A percentile compares a stretch with the other conserved stretches of the same genome.
Evolutionary conservation across 2,797 vertebrate genomes (phyloP).

Genomic region (Pristis pectinata): DNA sequence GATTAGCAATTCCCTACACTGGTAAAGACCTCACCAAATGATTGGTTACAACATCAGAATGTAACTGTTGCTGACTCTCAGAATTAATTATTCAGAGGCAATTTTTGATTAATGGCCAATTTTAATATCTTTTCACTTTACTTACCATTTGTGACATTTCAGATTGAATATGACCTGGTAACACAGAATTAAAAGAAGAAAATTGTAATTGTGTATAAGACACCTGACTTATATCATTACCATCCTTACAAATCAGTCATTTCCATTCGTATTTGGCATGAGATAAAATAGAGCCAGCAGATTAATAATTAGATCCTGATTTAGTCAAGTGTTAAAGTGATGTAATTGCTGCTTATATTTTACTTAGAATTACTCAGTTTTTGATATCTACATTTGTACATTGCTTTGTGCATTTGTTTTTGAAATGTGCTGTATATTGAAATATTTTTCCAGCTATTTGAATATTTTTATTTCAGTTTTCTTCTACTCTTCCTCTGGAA

Average conservation of each 20-base stretch:
- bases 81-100: slow-evolving; percentile 16
- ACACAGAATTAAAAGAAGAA: neutral
- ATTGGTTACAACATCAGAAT: neutral
- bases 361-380: neutral
- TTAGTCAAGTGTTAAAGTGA: neutral
- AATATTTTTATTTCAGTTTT: neutral
- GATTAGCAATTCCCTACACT: neutral
- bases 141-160: neutral
- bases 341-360: neutral
- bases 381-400: neutral
- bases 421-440: neutral
- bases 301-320: neutral
- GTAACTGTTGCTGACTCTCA: neutral
- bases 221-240: neutral
- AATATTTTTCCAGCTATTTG: neutral
- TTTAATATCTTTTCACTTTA: slow-evolving; percentile 19
- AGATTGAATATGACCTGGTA: neutral
- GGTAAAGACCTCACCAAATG: neutral
- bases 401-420: neutral
- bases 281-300: neutral
- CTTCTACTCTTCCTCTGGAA: neutral
- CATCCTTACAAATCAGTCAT: neutral
- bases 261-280: neutral
- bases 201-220: neutral
- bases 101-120: neutral